Evolutionary conservation across 2,888 invertebrate species (phyloP), one percentile per base, ranked within the genome.

Genomic region (Sycophila texana): DNA sequence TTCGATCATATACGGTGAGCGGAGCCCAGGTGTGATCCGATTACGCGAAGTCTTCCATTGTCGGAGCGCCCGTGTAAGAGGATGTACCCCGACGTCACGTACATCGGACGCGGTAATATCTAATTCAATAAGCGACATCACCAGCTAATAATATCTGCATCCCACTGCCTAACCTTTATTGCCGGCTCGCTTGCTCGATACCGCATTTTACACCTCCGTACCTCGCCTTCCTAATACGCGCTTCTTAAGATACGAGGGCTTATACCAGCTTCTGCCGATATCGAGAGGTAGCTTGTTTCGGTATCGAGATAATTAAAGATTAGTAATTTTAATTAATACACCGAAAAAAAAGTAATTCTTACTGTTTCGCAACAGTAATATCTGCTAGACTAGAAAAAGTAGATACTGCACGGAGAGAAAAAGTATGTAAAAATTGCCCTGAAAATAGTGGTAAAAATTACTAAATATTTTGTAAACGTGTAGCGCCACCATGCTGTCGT

Each of bases 31-130:
- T 30, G 72, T 61, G 60, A 77, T 73, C 67, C 77, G 18, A 77
- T 77, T 77, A 67, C 18, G n/a, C 57, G 53, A 72, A 66, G 71
- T 65, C 72, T 72, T 57, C 47, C 76, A 57, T 76, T 47, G 22
- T 13, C 55, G 14, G 16, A 3, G 53, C 1, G 18, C 18, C 39
- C 22, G 39, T 55, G 16, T 63, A 77, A 77, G 57, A 49, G 53
- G 53, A 73, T 67, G 67, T 67, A 7, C 20, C 39, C 39, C 26
- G 51, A 49, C 51, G 22, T 58, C 39, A 39, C 5, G 30, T 55
- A 67, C 72, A 39, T 53, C 20, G 51, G 10, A n/a, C 49, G n/a
- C 58, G 55, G 55, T 58, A 57, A 61, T 73, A 77, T 53, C 55
- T 77, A 61, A 65, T 73, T 67, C 30, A 73, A 73, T 67, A 67